phyloP scores from a whole-genome alignment of 1,140 invertebrate species.

The Yoshiicerus persimilis region DNA sequence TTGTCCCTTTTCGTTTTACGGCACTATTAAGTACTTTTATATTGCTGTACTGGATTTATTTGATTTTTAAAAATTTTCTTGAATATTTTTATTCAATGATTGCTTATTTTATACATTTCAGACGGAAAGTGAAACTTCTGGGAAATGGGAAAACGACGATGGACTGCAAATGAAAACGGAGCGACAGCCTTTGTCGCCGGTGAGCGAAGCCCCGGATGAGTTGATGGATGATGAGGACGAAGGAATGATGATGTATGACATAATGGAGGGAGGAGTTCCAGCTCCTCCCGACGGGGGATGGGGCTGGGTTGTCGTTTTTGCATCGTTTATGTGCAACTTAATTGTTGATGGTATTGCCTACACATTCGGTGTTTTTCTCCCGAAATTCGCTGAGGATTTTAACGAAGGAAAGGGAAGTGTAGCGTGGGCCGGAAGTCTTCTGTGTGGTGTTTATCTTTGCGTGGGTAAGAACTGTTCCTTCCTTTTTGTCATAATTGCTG shows the following conservation, averaged over 20 bases:
- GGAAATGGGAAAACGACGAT: slow-evolving; percentile 73
- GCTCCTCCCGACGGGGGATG: slow-evolving; percentile 78
- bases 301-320: slow-evolving; percentile 93
- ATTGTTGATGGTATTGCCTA: slow-evolving; percentile 97
- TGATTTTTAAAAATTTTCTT: too few species aligned
- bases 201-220: slow-evolving; percentile 46
- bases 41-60: too few species aligned
- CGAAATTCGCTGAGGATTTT: slow-evolving; percentile 78
- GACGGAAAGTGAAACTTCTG: slow-evolving; percentile 73
- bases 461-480: slow-evolving; percentile 65
- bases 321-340: slow-evolving; percentile 96
- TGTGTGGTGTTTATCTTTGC: slow-evolving; percentile 90
- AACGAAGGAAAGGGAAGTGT: slow-evolving; percentile 69
- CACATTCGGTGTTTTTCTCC: slow-evolving; percentile 86
- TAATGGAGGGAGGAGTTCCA: slow-evolving; percentile 58
- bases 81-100: neutral
- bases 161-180: slow-evolving; percentile 65
- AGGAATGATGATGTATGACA: slow-evolving; percentile 69
- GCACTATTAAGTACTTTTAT: too few species aligned
- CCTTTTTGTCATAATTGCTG: neutral
- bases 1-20: too few species aligned
- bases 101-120: slow-evolving; percentile 52
- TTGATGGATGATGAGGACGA: slow-evolving; percentile 67
- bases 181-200: slow-evolving; percentile 54
- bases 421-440: slow-evolving; percentile 90